Evolutionary conservation across 2,113 vertebrate genomes (phyloP).

Genomic region (Maccullochella peelii): DNA sequence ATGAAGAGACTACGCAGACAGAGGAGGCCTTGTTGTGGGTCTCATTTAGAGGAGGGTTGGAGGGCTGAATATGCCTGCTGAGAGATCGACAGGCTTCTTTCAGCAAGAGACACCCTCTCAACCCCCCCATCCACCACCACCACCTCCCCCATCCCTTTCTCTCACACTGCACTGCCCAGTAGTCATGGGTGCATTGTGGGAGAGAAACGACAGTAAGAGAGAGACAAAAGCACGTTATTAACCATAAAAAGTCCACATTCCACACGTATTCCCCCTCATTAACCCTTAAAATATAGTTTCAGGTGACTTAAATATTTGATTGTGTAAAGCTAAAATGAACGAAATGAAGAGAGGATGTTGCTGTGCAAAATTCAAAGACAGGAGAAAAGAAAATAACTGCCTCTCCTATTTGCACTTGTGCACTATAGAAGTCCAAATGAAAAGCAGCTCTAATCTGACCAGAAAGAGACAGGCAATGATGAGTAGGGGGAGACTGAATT

Average conservation of each 20-base stretch:
- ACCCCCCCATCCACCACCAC: no score
- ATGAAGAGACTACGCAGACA: constrained; percentile 82
- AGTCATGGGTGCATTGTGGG: constrained; percentile 63
- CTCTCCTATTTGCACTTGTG: constrained; percentile 12
- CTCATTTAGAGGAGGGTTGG: constrained; percentile 74
- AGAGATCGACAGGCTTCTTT: constrained; percentile 87
- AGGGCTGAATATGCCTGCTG: constrained; percentile 80
- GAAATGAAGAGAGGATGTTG: background rate
- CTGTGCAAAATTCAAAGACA: constrained; percentile 4
- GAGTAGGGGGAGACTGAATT: constrained; percentile 6
- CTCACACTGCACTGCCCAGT: constrained; percentile 53
- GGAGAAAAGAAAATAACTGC: background rate
- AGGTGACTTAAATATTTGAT: constrained; percentile 7
- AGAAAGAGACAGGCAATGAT: constrained; percentile 38
- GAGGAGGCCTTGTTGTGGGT: constrained; percentile 85
- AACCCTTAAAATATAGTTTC: constrained; percentile 20
- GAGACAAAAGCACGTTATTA: constrained; percentile 68
- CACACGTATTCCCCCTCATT: constrained; percentile 16
- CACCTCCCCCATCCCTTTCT: constrained; percentile 38
- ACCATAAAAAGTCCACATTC: constrained; percentile 48
- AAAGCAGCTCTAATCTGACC: constrained; percentile 30
- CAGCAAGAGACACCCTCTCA: constrained; percentile 71
- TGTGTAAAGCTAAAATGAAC: background rate
- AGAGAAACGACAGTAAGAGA: constrained; percentile 65
- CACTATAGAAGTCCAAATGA: constrained; percentile 32